phyloP scores from a whole-genome alignment of 1,140 invertebrate genomes.

The Bombus waltoni region DNA sequence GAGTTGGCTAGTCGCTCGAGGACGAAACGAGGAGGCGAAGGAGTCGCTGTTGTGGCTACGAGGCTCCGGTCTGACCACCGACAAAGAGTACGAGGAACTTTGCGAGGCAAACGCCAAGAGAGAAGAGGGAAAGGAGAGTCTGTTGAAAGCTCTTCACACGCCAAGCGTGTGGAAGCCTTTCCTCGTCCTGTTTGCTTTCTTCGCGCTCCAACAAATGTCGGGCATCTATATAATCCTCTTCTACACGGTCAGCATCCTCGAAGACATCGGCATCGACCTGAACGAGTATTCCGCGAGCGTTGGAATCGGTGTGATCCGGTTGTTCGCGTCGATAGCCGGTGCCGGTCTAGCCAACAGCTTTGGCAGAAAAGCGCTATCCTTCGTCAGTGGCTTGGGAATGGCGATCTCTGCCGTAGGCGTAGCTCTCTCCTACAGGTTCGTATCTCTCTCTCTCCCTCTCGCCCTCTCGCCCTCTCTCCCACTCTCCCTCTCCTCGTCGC shows the following conservation, averaged over 20 bases:
- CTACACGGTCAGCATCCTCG: conserved; percentile 88
- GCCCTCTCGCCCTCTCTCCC: accelerated
- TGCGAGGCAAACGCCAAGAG: conserved; percentile 57
- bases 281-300: conserved; percentile 89
- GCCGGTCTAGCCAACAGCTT: conserved; percentile 88
- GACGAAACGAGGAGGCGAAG: conserved; percentile 85
- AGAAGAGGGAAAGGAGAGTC: conserved; percentile 44
- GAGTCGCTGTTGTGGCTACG: conserved; percentile 87
- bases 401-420: conserved; percentile 85
- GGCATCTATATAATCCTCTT: conserved; percentile 91
- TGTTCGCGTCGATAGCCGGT: conserved; percentile 87
- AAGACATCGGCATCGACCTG: conserved; percentile 86
- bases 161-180: conserved; percentile 86
- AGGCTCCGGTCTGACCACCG: conserved; percentile 79
- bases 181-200: conserved; percentile 85
- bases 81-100: conserved; percentile 70
- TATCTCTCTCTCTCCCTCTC: too few relatives aligned
- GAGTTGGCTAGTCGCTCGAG: conserved; percentile 86
- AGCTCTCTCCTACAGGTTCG: conserved; percentile 75
- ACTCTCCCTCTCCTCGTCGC: too few relatives aligned
- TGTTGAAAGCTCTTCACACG: conserved; percentile 58
- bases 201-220: conserved; percentile 88
- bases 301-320: conserved; percentile 87
- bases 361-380: conserved; percentile 87
- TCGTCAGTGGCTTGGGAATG: conserved; percentile 86